phyloP scores from a whole-genome alignment of 1,140 invertebrate species.

The Hyposmocoma kahamanoa region DNA sequence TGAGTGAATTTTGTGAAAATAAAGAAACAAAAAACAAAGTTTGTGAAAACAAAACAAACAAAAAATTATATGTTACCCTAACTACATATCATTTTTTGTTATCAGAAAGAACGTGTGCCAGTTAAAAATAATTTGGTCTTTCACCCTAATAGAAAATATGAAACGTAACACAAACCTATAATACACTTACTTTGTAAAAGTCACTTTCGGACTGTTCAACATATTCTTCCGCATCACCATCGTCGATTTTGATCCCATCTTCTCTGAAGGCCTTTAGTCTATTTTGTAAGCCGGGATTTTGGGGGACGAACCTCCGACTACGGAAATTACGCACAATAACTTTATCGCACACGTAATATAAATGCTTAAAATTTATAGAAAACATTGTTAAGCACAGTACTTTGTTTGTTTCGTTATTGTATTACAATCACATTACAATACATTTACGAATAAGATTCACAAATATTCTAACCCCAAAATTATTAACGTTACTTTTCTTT shows the following conservation, averaged over 20 bases:
- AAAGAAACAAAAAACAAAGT: neutral
- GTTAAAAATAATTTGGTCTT: too few species aligned
- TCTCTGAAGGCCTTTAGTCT: slow-evolving; percentile 40
- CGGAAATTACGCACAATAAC: slow-evolving; percentile 39
- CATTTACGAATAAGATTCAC: too few species aligned
- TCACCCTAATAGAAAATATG: too few species aligned
- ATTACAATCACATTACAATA: too few species aligned
- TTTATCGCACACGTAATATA: slow-evolving; percentile 40
- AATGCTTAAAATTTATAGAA: slow-evolving; percentile 25
- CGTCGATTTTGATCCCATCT: slow-evolving; percentile 38
- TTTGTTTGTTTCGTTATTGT: too few species aligned
- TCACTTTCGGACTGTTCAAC: slow-evolving; percentile 50
- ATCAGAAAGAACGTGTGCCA: too few species aligned
- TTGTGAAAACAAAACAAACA: neutral
- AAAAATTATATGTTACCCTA: too few species aligned
- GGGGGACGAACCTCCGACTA: slow-evolving; percentile 21
- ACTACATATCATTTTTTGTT: too few species aligned
- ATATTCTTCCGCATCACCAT: slow-evolving; percentile 49
- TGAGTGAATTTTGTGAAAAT: neutral
- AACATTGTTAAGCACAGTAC: slow-evolving; percentile 39
- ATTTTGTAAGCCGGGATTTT: slow-evolving; percentile 50
- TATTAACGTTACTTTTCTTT: too few species aligned
- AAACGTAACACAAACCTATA: too few species aligned
- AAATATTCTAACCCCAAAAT: too few species aligned
- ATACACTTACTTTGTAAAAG: slow-evolving; percentile 43